Base-by-base conservation (phyloP, 2,888 invertebrate species). In the Drosophila nr. medialis region DNA sequence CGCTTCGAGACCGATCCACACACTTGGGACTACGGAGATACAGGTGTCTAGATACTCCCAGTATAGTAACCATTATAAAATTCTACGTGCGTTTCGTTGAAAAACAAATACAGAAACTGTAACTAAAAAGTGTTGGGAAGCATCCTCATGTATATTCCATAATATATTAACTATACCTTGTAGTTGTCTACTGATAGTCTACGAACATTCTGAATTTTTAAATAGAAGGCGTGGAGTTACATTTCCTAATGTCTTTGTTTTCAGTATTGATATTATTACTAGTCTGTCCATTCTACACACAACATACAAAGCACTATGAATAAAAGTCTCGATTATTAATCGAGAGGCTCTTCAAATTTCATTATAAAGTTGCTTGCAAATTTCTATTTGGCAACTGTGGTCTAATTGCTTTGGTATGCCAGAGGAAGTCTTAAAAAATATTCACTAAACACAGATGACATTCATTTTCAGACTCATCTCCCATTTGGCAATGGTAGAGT, bases 1-100 rank as follows among this genome's bases (percentile, higher is more conserved):
- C 81, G 78, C 0, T 83, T 66, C 30, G 82, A 83, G 34, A 98
- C 98, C 94, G 98, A 83, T 68, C 77, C 77, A 0, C 77, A 74
- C 13, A 51, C 34, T 21, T 76, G 64, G 68, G 75, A 80, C 10
- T 75, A 75, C 40, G 6, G n/a, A 6, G 8, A 51, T 2, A 10
- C 56, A 2, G 50, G 30, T 7, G 21, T 42, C 7, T 71, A 71
- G 56, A 36, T 4, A 40, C 27, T 5, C 8, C 0, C 38, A 24
- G 34, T 13, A 27, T 11, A 55, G 18, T 6, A 13, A 54, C 0
- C 21, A 21, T 45, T n/a, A 10, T 29, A 27, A 29, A 49, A 29
- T 49, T 49, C 5, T 3, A 4, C 15, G 29, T 42, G 10, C 8
- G 29, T 30, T 56, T 15, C 13, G 2, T 40, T 55, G 13, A 18